Conservation (phyloP, 2,797 vertebrate species). For the Trematomus bernacchii region DNA sequence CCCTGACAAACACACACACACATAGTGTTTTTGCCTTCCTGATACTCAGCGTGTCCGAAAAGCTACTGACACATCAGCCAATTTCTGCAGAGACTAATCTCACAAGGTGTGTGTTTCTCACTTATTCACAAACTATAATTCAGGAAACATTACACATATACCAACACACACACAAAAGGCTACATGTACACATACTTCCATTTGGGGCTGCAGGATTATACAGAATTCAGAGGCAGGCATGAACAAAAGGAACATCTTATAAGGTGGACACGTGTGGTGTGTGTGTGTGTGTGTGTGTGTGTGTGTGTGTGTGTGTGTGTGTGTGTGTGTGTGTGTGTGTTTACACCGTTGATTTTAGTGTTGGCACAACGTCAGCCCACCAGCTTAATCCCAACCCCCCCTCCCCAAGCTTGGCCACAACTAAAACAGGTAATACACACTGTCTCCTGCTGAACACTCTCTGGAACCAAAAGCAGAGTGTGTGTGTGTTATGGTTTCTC, state of each 20-base stretch:
- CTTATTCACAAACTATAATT: conserved; percentile 43
- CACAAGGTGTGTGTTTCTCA: conserved; percentile 66
- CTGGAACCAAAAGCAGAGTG: conserved; percentile 58
- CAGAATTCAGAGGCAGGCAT: conserved; percentile 58
- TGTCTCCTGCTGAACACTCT: conserved; percentile 60
- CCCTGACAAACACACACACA: background rate
- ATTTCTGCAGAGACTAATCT: conserved; percentile 68
- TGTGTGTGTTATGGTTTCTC: conserved; percentile 34
- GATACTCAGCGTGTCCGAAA: conserved; percentile 36
- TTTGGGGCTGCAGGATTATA: conserved; percentile 62
- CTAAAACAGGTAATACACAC: conserved; percentile 78
- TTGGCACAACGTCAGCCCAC: conserved; percentile 65
- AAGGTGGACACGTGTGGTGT: conserved; percentile 37
- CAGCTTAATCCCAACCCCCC: conserved; percentile 61
- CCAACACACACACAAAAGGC: conserved; percentile 15
- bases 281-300: conserved; percentile 35
- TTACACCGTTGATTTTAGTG: conserved; percentile 45
- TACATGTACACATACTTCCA: conserved; percentile 38
- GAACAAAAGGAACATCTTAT: conserved; percentile 66
- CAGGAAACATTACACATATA: conserved; percentile 10
- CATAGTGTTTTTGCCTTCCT: conserved; percentile 35
- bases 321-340: conserved; percentile 8
- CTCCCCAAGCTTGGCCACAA: conserved; percentile 67
- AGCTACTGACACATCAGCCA: conserved; percentile 60
- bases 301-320: conserved; percentile 11